phyloP scores from a whole-genome alignment of 1,140 invertebrate species.

The Formica exsecta region DNA sequence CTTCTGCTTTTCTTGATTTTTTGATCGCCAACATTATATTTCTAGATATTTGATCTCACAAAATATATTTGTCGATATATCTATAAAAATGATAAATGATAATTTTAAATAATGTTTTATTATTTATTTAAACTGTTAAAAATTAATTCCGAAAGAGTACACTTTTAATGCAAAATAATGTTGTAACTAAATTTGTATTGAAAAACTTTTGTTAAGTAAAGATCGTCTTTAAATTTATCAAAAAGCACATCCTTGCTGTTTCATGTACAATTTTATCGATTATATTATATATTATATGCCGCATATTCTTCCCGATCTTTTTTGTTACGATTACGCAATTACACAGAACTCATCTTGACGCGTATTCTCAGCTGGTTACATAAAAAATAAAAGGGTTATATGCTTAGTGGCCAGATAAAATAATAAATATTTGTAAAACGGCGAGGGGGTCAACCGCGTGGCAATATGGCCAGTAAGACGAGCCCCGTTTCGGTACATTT shows the following conservation, averaged over 20 bases:
- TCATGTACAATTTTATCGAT: not conserved
- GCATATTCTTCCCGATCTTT: not conserved
- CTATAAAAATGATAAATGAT: no score
- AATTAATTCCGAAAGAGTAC: not conserved
- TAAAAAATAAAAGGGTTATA: conserved; percentile 52
- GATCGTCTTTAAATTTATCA: not conserved
- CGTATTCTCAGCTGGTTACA: not conserved
- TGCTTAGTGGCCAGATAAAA: not conserved
- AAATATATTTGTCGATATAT: no score
- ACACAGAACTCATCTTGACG: not conserved
- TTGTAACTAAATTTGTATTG: not conserved
- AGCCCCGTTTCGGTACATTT: conserved; percentile 51
- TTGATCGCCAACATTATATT: not conserved
- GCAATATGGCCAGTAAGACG: conserved; percentile 22
- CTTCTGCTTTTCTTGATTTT: not conserved
- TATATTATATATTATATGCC: not conserved
- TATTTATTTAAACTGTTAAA: conserved; percentile 11
- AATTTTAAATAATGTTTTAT: not conserved
- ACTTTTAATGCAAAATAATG: not conserved
- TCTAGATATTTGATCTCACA: no score
- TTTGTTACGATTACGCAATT: conserved; percentile 8
- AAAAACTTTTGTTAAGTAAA: not conserved
- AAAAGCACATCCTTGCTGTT: not conserved
- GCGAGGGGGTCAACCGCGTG: not conserved
- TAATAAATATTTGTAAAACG: conserved; percentile 51